Percentiles rank a stretch among this genome's conserved stretches.
Evolutionary conservation across 2,113 vertebrate species (phyloP).

Genomic region (Taurulus bubalis): DNA sequence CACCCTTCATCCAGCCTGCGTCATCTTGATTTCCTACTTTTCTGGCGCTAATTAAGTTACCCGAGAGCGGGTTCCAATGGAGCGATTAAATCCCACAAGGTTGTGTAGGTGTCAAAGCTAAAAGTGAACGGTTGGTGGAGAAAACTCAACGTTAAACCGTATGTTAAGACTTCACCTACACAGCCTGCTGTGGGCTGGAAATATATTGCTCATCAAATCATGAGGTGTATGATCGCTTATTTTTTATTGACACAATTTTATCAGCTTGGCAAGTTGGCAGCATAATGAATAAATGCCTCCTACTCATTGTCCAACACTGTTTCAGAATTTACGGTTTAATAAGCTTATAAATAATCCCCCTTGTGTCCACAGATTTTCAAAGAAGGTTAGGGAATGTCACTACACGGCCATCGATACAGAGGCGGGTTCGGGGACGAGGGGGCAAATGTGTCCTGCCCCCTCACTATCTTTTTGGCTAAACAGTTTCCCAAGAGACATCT

Average conservation of each 20-base stretch:
- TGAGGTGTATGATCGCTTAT: constrained; percentile 61
- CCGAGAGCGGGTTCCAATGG: constrained; percentile 8
- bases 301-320: constrained; percentile 66
- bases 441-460: constrained; percentile 45
- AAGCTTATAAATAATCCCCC: constrained; percentile 75
- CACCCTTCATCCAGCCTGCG: constrained; percentile 18
- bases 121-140: constrained; percentile 15
- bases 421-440: constrained; percentile 21
- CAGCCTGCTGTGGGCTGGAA: constrained; percentile 33
- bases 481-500: constrained; percentile 51
- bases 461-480: constrained; percentile 47
- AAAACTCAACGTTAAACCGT: constrained; percentile 1
- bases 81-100: constrained; percentile 58
- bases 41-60: constrained; percentile 64
- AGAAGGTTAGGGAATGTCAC: constrained; percentile 70
- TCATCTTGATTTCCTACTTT: constrained; percentile 49
- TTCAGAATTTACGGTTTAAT: constrained; percentile 74
- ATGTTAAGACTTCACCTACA: constrained; percentile 26
- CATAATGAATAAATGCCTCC: constrained; percentile 65
- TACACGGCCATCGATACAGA: constrained; percentile 41
- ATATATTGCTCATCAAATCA: constrained; percentile 50
- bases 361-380: constrained; percentile 66
- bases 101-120: constrained; percentile 28
- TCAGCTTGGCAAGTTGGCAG: constrained; percentile 65
- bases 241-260: constrained; percentile 66